phyloP scores from a whole-genome alignment of 2,888 invertebrate genomes.

The Desoria tigrina region DNA sequence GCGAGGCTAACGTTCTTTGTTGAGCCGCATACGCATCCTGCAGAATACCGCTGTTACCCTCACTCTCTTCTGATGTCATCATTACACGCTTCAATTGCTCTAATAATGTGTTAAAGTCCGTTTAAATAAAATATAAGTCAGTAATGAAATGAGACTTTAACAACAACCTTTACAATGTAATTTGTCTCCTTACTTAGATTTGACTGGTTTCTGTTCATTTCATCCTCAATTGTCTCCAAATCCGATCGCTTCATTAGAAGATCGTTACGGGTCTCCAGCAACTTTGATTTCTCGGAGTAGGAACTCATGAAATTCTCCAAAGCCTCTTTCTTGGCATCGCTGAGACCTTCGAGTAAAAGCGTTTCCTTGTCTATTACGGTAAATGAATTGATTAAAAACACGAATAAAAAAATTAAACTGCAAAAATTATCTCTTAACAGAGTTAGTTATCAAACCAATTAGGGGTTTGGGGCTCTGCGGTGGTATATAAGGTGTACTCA shows the following conservation, averaged over 20 bases:
- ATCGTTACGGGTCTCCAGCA: conserved; percentile 27
- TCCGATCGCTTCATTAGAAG: conserved; percentile 37
- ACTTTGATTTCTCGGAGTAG: conserved; percentile 35
- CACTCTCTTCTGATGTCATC: conserved; percentile 21
- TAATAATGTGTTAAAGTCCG: too few relatives aligned
- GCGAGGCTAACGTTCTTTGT: conserved; percentile 37
- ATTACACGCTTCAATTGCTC: conserved; percentile 25
- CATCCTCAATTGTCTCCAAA: conserved; percentile 34
- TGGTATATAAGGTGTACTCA: not conserved
- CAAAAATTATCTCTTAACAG: too few relatives aligned
- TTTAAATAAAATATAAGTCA: too few relatives aligned
- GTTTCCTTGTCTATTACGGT: conserved; percentile 24
- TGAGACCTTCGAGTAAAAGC: conserved; percentile 27
- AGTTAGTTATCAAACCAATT: not conserved
- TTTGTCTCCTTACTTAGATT: too few relatives aligned
- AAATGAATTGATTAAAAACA: too few relatives aligned
- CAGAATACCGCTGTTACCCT: conserved; percentile 20
- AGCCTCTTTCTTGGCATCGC: conserved; percentile 38
- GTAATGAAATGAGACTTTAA: too few relatives aligned
- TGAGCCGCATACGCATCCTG: conserved; percentile 28
- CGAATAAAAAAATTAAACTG: too few relatives aligned
- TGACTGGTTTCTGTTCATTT: conserved; percentile 24
- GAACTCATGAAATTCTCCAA: conserved; percentile 40
- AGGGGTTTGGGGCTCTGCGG: not conserved
- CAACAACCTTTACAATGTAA: too few relatives aligned